Evolutionary conservation across 2,113 vertebrate species (phyloP).

Genomic region (Crotophaga sulcirostris): DNA sequence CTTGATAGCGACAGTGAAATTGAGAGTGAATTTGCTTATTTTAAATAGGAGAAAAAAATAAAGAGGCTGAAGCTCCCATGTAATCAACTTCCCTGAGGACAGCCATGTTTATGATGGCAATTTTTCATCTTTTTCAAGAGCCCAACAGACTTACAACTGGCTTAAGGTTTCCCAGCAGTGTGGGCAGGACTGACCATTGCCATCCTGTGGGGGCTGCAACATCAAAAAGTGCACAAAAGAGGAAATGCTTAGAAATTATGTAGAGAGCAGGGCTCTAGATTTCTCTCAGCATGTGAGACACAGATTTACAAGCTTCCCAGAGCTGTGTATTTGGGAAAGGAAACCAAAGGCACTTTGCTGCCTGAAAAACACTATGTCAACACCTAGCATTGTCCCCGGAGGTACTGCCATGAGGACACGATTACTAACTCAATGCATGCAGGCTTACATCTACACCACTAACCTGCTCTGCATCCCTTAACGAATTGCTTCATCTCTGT

Average conservation of each 20-base stretch:
- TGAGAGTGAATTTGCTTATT: background rate
- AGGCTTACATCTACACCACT: background rate
- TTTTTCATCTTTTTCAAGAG: background rate
- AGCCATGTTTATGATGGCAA: background rate
- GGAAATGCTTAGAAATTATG: accelerated
- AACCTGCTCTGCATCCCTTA: background rate
- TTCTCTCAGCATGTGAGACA: background rate
- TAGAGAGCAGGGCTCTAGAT: background rate
- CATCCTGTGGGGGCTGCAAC: no score
- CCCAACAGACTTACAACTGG: background rate
- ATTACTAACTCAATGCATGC: background rate
- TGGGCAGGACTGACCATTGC: background rate
- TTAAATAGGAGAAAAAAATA: background rate
- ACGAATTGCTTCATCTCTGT: background rate
- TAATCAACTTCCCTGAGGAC: background rate
- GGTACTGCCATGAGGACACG: background rate
- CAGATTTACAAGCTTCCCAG: background rate
- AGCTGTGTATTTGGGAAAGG: background rate
- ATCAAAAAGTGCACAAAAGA: background rate
- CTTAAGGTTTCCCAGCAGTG: background rate
- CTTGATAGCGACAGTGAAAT: background rate
- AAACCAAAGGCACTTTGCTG: background rate
- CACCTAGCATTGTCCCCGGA: background rate
- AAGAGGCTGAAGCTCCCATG: background rate
- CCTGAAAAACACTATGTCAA: background rate